phyloP scores from a whole-genome alignment of 2,797 vertebrate genomes.

The Podargus strigoides region DNA sequence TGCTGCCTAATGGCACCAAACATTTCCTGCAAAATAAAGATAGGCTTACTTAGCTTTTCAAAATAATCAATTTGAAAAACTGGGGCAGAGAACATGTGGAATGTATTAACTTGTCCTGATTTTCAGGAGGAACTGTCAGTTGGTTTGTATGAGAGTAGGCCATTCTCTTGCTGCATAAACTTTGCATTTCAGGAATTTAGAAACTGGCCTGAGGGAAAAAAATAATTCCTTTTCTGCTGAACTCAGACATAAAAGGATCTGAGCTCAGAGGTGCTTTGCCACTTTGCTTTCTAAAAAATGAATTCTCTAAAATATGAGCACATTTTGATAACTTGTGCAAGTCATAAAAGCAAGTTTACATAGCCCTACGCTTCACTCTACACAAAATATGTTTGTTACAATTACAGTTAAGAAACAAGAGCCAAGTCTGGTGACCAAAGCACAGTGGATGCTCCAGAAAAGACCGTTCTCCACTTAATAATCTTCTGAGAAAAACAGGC shows the following conservation, averaged over 20 bases:
- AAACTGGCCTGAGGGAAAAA: background rate
- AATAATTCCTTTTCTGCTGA: background rate
- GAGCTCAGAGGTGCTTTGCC: background rate
- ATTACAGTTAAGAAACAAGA: background rate
- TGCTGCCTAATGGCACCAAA: constrained; percentile 53
- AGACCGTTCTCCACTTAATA: background rate
- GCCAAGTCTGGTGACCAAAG: background rate
- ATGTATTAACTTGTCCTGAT: constrained; percentile 45
- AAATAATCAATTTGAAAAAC: constrained; percentile 50
- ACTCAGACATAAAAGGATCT: background rate
- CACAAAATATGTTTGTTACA: background rate
- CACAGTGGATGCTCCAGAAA: background rate
- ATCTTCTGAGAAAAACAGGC: background rate
- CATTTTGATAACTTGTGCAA: background rate
- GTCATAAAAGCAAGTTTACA: background rate
- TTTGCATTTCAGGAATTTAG: constrained; percentile 51
- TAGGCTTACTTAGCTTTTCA: constrained; percentile 35
- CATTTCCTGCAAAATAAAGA: constrained; percentile 61
- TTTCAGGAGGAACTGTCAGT: constrained; percentile 25
- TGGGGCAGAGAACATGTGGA: constrained; percentile 43
- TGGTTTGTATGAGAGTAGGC: background rate
- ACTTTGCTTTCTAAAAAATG: background rate
- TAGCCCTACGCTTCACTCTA: background rate
- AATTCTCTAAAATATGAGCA: background rate
- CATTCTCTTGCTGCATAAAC: background rate